A percentile compares a stretch with the other conserved stretches of the same genome.
Evolutionary conservation across 2,113 vertebrate genomes (phyloP).

Genomic region (Saimiri boliviensis): DNA sequence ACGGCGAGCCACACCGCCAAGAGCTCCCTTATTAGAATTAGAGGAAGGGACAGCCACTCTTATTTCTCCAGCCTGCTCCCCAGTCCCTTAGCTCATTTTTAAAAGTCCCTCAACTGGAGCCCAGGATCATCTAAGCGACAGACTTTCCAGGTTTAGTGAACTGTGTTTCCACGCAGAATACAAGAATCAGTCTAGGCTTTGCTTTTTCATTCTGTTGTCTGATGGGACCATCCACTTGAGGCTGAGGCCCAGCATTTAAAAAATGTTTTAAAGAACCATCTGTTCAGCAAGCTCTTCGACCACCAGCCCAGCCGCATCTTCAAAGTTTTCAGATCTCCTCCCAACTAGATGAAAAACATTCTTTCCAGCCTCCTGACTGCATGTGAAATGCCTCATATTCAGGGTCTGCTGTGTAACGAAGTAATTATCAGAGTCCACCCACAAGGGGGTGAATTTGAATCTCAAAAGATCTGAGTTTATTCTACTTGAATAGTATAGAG

Average conservation of each 20-base stretch:
- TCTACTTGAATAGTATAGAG: constrained; percentile 27
- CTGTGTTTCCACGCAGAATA: not conserved
- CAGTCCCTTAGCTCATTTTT: not conserved
- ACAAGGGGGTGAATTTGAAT: constrained; percentile 65
- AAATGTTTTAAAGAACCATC: constrained; percentile 67
- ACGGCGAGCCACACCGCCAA: not conserved
- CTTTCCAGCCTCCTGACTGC: not conserved
- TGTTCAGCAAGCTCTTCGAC: not conserved
- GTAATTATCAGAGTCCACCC: constrained; percentile 46
- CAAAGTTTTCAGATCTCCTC: constrained; percentile 62
- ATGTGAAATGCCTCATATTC: not conserved
- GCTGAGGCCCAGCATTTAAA: constrained; percentile 38
- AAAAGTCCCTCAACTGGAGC: not conserved
- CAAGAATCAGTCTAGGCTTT: not conserved
- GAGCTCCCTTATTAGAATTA: not conserved
- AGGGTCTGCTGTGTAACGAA: not conserved
- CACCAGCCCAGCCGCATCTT: constrained; percentile 32
- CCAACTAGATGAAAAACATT: constrained; percentile 51
- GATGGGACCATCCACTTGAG: not conserved
- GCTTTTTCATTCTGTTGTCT: not conserved
- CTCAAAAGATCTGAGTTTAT: constrained; percentile 61
- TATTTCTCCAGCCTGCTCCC: not conserved
- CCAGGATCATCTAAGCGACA: not conserved
- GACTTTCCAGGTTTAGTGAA: not conserved
- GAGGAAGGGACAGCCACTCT: not conserved